Evolutionary conservation across 2,888 invertebrate species (phyloP).

Genomic region (Dryobotodes eremita): DNA sequence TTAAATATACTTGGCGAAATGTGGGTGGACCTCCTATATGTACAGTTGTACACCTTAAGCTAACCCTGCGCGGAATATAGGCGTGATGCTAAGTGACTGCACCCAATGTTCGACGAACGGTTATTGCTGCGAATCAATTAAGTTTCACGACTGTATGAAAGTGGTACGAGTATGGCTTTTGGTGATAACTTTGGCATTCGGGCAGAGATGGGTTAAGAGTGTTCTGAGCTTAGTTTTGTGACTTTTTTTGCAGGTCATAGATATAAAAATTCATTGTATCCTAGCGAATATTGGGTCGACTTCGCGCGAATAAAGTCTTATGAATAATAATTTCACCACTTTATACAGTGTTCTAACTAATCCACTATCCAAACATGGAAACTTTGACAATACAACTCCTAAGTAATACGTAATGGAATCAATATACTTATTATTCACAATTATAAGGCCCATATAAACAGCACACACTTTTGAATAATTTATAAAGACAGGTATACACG

Average conservation of each 20-base stretch:
- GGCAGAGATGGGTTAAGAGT: too few relatives aligned
- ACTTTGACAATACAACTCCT: constrained; percentile 4
- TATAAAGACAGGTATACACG: constrained; percentile 66
- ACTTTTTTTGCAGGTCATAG: background rate
- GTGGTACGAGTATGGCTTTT: background rate
- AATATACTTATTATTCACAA: constrained; percentile 48
- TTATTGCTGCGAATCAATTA: constrained; percentile 24
- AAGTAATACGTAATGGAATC: constrained; percentile 36
- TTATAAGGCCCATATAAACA: constrained; percentile 35
- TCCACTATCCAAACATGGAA: constrained; percentile 12
- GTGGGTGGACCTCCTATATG: background rate
- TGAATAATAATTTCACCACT: background rate
- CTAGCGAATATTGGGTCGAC: background rate
- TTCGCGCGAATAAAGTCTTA: background rate
- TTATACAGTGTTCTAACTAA: background rate
- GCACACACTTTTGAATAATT: constrained; percentile 66
- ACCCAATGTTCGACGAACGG: constrained; percentile 13
- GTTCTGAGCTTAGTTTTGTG: background rate
- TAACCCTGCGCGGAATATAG: background rate
- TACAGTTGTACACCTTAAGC: background rate
- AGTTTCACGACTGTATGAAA: constrained; percentile 5
- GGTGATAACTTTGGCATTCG: background rate
- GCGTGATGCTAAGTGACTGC: too few relatives aligned
- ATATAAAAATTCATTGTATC: background rate
- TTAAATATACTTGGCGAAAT: background rate